Percentiles rank a stretch among this genome's conserved stretches.
phyloP scores from a whole-genome alignment of 2,888 invertebrate genomes.

The Ophion ventricosus region DNA sequence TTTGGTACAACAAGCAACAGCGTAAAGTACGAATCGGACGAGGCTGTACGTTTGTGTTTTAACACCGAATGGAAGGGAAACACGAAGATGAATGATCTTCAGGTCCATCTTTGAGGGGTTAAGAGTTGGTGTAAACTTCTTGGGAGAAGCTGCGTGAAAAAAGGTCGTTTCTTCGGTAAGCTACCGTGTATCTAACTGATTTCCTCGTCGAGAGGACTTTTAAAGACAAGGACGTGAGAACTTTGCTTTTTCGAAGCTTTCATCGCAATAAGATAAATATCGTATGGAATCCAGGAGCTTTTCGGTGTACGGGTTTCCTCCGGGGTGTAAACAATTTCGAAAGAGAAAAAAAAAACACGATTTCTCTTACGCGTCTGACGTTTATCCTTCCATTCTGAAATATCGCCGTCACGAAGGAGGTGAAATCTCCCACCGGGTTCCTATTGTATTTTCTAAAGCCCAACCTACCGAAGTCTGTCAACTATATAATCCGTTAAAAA shows the following conservation, averaged over 20 bases:
- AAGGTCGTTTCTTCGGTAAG: conserved; percentile 20
- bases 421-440: conserved; percentile 4
- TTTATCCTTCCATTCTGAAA: conserved; percentile 64
- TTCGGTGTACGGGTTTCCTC: conserved; percentile 2
- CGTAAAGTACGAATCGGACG: conserved; percentile 31
- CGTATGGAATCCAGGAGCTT: conserved; percentile 29
- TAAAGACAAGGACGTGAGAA: conserved; percentile 59
- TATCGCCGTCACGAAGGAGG: conserved; percentile 51
- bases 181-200: neutral
- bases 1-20: conserved; percentile 17
- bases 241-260: conserved; percentile 60
- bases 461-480: neutral
- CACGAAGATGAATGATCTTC: conserved; percentile 34
- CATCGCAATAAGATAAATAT: conserved; percentile 63
- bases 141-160: conserved; percentile 13
- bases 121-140: conserved; percentile 28
- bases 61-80: neutral
- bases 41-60: neutral
- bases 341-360: conserved; percentile 11
- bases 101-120: conserved; percentile 14
- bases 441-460: neutral
- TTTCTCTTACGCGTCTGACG: conserved; percentile 47
- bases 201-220: neutral
- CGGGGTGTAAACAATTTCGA: neutral
- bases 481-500: neutral